phyloP scores from a whole-genome alignment of 53 echinoderm and acorn worm species.

The Holothuria leucospilota region DNA sequence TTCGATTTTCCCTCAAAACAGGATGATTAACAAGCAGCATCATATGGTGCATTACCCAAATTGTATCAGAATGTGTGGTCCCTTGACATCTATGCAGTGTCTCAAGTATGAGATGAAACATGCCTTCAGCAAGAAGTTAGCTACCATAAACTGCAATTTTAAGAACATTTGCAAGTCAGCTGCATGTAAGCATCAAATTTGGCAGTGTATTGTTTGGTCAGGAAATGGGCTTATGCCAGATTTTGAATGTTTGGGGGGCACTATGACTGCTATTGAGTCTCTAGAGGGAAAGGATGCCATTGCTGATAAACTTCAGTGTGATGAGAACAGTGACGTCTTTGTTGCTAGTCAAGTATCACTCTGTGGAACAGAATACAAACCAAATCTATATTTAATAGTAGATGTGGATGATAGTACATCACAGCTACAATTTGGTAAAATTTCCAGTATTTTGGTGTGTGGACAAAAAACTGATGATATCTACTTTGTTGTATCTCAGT shows the following conservation, averaged over 20 bases:
- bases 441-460: slow-evolving; percentile 50
- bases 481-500: slow-evolving; percentile 44
- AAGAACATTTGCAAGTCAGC: slow-evolving; percentile 66
- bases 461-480: slow-evolving; percentile 32
- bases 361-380: slow-evolving; percentile 56
- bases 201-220: slow-evolving; percentile 52
- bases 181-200: slow-evolving; percentile 67
- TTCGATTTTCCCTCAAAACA: slow-evolving; percentile 39
- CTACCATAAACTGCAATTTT: slow-evolving; percentile 64
- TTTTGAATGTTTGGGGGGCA: slow-evolving; percentile 37
- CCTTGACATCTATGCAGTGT: slow-evolving; percentile 59
- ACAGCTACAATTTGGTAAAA: slow-evolving; percentile 30
- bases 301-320: not conserved
- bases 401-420: not conserved
- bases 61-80: slow-evolving; percentile 65
- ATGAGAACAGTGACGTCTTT: slow-evolving; percentile 55
- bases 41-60: slow-evolving; percentile 72
- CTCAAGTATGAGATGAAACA: slow-evolving; percentile 74
- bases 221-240: slow-evolving; percentile 18
- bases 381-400: slow-evolving; percentile 36
- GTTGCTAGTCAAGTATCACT: slow-evolving; percentile 46
- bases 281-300: slow-evolving; percentile 25
- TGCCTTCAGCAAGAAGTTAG: slow-evolving; percentile 57
- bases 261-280: not conserved
- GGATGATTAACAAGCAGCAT: slow-evolving; percentile 71